Evolutionary conservation across 2,113 vertebrate species (phyloP), one percentile per base, ranked within the genome.

Genomic region (Macrotus californicus): DNA sequence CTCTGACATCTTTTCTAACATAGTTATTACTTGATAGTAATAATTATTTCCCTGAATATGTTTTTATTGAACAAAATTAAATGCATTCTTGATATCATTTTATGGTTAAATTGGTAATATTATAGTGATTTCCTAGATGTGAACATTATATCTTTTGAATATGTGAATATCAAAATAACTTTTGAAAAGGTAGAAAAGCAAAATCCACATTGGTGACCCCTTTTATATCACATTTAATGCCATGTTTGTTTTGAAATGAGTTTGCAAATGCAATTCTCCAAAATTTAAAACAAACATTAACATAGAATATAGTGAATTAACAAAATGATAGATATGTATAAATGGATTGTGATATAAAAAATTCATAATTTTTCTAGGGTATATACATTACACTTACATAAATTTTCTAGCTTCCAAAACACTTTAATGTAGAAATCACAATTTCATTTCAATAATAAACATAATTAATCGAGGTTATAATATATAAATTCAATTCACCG

Each of bases 1-100:
- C 46, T 89, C 31, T 59, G 24, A 89, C 41, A 29, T 85, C 34
- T 89, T 92, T 96, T 9, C 34, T 75, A 82, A n/a, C 5, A 48
- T 34, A 72, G 12, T 2, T 87, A 39, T 69, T 50, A 64, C 22
- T 64, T 79, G 34, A 39, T 24, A 41, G 4, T 86, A 18, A 64
- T 59, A 73, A 70, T 80, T 64, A 5, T 54, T 97, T 89, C 41
- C 26, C 34, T 69, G 56, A 83, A 64, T 82, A 69, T 43, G 13
- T 41, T 96, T 75, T 89, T 84, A 87, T 77, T 87, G 61, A 79
- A 41, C 18, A 96, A 72, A 92, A 59, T 75, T 76, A 56, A 93
- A 18, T 54, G 14, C 19, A 86, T 91, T 88, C 11, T 70, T 91
- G n/a, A 59, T 95, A 21, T 8, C 34, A 92, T 81, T 26, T 93